Evolutionary conservation across 2,113 vertebrate genomes (phyloP).

Genomic region (Podilymbus podiceps): DNA sequence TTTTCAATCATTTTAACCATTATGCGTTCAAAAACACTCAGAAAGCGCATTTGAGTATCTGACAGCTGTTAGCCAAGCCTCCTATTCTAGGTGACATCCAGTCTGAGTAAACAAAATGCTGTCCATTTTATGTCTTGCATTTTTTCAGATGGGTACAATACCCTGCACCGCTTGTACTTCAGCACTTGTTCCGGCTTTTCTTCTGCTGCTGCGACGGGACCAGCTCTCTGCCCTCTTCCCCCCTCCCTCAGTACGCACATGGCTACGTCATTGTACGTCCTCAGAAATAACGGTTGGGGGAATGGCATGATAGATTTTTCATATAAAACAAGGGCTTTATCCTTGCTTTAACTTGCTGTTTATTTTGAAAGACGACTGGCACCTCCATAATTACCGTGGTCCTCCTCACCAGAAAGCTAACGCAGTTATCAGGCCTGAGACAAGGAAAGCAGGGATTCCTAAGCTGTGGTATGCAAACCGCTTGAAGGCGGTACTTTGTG

Average conservation of each 20-base stretch:
- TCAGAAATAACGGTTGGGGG: background rate
- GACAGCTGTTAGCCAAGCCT: background rate
- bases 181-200: background rate
- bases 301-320: background rate
- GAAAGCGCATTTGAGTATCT: accelerated
- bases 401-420: background rate
- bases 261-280: background rate
- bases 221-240: background rate
- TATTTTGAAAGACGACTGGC: background rate
- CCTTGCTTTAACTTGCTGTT: background rate
- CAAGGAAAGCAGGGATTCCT: background rate
- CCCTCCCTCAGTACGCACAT: accelerated
- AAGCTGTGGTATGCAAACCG: background rate
- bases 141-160: background rate
- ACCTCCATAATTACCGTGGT: background rate
- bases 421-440: background rate
- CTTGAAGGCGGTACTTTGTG: background rate
- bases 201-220: background rate
- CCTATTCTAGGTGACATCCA: background rate
- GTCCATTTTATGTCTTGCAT: background rate
- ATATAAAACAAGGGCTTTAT: background rate
- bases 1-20: background rate
- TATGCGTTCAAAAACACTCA: background rate
- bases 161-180: background rate
- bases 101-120: background rate